Base-by-base conservation (phyloP, 2,888 invertebrate species). In the Orthonevra nobilis region DNA sequence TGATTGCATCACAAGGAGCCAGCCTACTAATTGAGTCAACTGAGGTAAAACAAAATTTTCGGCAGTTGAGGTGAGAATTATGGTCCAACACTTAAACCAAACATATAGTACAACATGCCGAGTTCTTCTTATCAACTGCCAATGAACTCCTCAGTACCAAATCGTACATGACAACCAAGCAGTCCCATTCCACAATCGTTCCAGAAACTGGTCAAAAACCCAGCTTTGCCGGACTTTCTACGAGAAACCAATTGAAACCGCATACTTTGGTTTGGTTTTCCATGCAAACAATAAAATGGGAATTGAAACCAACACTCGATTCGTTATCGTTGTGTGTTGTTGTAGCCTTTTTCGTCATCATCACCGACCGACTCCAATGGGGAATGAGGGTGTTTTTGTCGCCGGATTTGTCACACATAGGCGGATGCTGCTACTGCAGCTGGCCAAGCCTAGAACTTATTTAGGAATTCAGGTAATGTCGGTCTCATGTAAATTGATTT, bases 381-480 rank as follows among this genome's bases (percentile, higher is more conserved):
- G n/a, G n/a, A n/a, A 5, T 23, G 3, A 9, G 52, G 40, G 26
- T 44, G 50, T 77, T 69, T 68, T 77, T 54, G 66, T 54, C 70
- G 64, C 38, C 70, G 52, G 63, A 63, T 75, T n/a, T 75, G 68
- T 69, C 75, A 75, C 75, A 75, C 54, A 69, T 50, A 32, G n/a
- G 1, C 26, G 19, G 38, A 2, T 44, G 9, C 10, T 19, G 14
- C n/a, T n/a, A 20, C 14, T n/a, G 7, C 58, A 36, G 58, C 23
- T 12, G 66, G 3, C 19, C 14, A 28, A n/a, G 30, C 26, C 44
- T 73, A 50, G 72, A 61, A 79, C 79, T 79, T 79, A 73, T 73
- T 79, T 79, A 79, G 79, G 61, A 79, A 79, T 79, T 79, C 79
- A 79, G 79, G 79, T 79, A 79, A 79, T 73, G 79, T 79, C 72